Base-by-base conservation (phyloP, 2,888 invertebrate species). In the Podabrus alpinus region DNA sequence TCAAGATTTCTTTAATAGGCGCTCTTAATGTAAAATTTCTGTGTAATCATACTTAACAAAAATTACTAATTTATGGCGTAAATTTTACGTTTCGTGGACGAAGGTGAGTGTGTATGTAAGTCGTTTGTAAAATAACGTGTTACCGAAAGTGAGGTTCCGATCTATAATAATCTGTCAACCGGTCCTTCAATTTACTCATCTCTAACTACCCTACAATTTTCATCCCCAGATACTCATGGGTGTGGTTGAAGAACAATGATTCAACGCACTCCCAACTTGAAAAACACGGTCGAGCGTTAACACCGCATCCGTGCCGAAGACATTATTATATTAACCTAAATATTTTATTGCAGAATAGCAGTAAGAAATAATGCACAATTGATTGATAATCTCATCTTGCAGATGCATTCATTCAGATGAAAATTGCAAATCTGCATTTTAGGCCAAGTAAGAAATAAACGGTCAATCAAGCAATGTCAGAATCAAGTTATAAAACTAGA, bases 241-340 rank as follows among this genome's bases (percentile, higher is more conserved):
- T 64, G 62, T 21, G 62, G 62, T 64, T 64, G 62, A 64, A n/a
- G 62, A 64, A 64, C 62, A 64, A 64, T 64, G 21, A 64, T 64
- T 64, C 62, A 64, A 45, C 16, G 62, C 15, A 16, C 61, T 61
- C 3, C 62, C 5, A 17, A 64, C 15, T 21, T 19, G 13, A 19
- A 64, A 64, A 64, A 64, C 19, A 19, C 17, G 62, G 21, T 64
- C 62, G 45, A n/a, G n/a, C 21, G 16, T 64, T 64, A 64, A 19
- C 62, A 64, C 21, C 62, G 16, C 62, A 45, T 45, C 45, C 45
- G 9, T 45, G n/a, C n/a, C 45, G n/a, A 45, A 45, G 45, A 45
- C 45, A 45, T 45, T 45, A 45, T 7, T 5, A n/a, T 45, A 7
- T 45, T n/a, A 4, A 45, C 45, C 7, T 45, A 45, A 45, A 13